Evolutionary conservation across 2,113 vertebrate species (phyloP).

Genomic region (Plecotus auritus): DNA sequence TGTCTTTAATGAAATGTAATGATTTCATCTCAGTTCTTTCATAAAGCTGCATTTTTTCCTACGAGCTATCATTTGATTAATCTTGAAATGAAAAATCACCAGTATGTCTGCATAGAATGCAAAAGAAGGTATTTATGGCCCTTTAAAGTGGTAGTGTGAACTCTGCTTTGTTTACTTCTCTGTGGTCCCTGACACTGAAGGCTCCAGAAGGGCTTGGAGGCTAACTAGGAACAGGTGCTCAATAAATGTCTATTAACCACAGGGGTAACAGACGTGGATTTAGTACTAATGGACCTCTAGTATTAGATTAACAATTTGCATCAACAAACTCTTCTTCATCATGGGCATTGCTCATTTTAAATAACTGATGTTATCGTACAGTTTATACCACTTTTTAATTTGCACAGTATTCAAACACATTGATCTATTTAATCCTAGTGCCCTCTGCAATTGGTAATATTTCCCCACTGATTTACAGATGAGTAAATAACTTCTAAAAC

Average conservation of each 20-base stretch:
- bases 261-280: neutral
- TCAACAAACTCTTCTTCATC: neutral
- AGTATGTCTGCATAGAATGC: neutral
- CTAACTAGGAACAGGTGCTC: neutral
- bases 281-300: neutral
- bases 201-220: neutral
- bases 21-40: constrained; percentile 2
- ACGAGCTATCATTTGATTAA: neutral
- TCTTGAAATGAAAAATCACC: neutral
- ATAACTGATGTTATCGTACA: neutral
- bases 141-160: neutral
- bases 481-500: neutral
- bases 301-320: neutral
- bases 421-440: neutral
- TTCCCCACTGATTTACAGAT: neutral
- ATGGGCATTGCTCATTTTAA: neutral
- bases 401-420: neutral
- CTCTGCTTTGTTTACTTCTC: neutral
- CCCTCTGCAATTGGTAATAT: neutral
- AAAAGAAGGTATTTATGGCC: neutral
- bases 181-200: neutral
- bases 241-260: neutral
- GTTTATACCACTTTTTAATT: neutral
- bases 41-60: neutral
- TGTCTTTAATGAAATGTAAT: neutral